Evolutionary conservation across 2,113 vertebrate genomes (phyloP).

Genomic region (Ochotona princeps): DNA sequence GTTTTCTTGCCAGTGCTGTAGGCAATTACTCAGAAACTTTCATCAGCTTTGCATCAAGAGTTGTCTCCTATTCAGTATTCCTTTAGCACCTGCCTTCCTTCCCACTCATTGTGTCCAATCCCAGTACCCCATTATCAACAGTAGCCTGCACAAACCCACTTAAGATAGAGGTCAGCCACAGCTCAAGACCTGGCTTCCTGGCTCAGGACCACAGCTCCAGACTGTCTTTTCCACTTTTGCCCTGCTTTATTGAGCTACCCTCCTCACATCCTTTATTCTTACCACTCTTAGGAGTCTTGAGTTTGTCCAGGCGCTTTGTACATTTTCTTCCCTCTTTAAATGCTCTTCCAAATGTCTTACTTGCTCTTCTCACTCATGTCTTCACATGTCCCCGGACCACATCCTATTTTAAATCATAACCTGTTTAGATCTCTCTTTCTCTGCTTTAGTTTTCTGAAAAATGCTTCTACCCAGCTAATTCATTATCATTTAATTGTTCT

Average conservation of each 20-base stretch:
- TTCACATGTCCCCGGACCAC: not conserved
- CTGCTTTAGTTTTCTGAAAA: not conserved
- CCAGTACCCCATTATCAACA: not conserved
- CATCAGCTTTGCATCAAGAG: not conserved
- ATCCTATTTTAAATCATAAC: not conserved
- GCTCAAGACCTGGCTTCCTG: not conserved
- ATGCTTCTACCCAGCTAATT: not conserved
- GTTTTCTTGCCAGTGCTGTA: not conserved
- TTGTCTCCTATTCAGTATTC: not conserved
- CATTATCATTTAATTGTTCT: not conserved
- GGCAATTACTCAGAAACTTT: not conserved
- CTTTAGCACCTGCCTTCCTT: not conserved
- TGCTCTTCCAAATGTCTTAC: not conserved
- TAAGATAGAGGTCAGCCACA: not conserved
- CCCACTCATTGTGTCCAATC: not conserved
- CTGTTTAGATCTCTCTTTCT: not conserved
- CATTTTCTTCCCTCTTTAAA: not conserved
- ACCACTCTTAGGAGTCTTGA: not conserved
- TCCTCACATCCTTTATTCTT: not conserved
- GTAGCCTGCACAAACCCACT: not conserved
- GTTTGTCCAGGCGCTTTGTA: not conserved
- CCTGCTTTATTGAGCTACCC: not conserved
- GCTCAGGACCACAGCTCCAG: not conserved
- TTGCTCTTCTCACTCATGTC: not conserved
- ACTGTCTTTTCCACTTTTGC: rapidly evolving